Base-by-base conservation (phyloP, 2,113 vertebrate genomes). In the Chaetura pelagica region DNA sequence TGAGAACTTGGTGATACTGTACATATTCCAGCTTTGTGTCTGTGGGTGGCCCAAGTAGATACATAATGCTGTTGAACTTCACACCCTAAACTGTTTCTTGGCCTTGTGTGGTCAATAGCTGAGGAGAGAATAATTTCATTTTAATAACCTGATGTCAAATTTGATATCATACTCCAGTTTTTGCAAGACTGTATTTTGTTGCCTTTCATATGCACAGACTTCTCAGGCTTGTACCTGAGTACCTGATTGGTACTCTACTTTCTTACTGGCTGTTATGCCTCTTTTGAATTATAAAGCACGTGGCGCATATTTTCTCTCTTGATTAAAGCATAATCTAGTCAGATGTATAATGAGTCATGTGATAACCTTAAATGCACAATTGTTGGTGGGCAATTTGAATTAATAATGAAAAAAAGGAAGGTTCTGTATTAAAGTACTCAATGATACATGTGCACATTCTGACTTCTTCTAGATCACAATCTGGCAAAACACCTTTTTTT, bases 241-340 rank as follows among this genome's bases (percentile, higher is more conserved):
- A 78, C 29, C 26, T 57, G 42, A 6, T 3, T 63, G 57, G 44
- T 21, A 35, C 11, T 6, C n/a, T 52, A 42, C 27, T 87, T 72
- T 75, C 78, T 84, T 20, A 3, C 59, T 75, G 57, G 42, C 57
- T 89, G 16, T 67, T 89, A 34, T 18, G 30, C 16, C 7, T 66
- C 90, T 93, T 72, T 76, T 61, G 40, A 57, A n/a, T 93, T 89
- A 62, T 34, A 64, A 93, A 93, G 44, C 52, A 75, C 84, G 78
- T 91, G 90, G 87, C 81, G n/a, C 24, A 3, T 83, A 38, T 82
- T 79, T 89, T 64, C 12, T 84, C 29, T 52, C 66, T 22, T 82
- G 54, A 30, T 72, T 42, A 52, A 84, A 20, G 13, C 52, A 48
- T 95, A 52, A n/a, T 75, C 61, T 89, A 6, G 1, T 75, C 67